Conservation (phyloP, 2,888 invertebrate genomes). For the Chymomyza amoena region DNA sequence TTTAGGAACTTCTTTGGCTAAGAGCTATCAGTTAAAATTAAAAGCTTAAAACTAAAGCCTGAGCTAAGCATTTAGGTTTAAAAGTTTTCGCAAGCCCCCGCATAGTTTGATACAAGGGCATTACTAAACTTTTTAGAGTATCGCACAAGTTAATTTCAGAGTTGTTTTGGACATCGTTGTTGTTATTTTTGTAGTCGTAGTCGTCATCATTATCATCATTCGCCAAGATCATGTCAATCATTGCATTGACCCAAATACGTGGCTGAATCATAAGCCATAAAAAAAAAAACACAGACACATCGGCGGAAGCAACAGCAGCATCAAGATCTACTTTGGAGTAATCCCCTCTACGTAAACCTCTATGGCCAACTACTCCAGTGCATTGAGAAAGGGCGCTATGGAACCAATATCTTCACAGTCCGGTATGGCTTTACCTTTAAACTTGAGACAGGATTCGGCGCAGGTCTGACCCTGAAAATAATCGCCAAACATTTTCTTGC, state of each 20-base stretch:
- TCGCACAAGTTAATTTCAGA: constrained; percentile 39
- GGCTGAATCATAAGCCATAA: constrained; percentile 48
- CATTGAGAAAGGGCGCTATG: constrained; percentile 87
- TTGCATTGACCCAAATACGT: constrained; percentile 61
- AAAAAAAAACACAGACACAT: constrained; percentile 29
- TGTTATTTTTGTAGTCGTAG: not conserved
- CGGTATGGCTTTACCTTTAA: constrained; percentile 89
- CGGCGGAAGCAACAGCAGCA: constrained; percentile 7
- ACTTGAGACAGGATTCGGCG: constrained; percentile 90
- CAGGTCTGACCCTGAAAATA: constrained; percentile 93
- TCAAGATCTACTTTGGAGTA: not conserved
- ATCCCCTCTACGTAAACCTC: not conserved
- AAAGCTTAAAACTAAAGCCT: not conserved
- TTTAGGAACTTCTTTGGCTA: constrained; percentile 54
- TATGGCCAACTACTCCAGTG: constrained; percentile 79
- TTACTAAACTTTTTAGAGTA: constrained; percentile 20
- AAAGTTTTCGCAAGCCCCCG: constrained; percentile 11
- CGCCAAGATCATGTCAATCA: constrained; percentile 41
- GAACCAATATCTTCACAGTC: constrained; percentile 91
- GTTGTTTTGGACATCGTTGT: constrained; percentile 13
- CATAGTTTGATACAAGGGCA: constrained; percentile 19
- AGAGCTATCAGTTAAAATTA: constrained; percentile 20
- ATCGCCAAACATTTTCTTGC: constrained; percentile 91
- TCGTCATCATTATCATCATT: not conserved
- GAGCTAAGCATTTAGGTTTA: not conserved